These are phyloP conservation scores for Copsychus sechellarum DNA, from an alignment of 2,113 vertebrate genomes.

Conservation along the genomic window DNA sequence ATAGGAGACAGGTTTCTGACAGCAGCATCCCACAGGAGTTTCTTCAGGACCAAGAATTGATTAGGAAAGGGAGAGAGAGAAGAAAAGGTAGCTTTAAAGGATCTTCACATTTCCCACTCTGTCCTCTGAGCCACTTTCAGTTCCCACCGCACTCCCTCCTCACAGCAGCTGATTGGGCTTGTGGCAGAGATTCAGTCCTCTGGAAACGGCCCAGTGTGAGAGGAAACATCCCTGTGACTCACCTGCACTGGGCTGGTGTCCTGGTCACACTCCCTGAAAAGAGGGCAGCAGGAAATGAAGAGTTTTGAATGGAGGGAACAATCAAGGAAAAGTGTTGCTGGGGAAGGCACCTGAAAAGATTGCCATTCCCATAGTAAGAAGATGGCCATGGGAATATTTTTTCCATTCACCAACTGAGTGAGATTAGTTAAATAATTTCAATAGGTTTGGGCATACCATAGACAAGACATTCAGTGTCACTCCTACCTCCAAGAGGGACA, in stretches of 20 bases:
- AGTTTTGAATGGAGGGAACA: background rate
- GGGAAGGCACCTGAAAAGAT: background rate
- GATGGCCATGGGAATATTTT: background rate
- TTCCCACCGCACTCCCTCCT: background rate
- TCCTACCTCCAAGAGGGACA: background rate
- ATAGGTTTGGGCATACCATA: background rate
- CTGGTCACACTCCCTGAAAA: background rate
- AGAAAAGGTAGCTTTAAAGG: background rate
- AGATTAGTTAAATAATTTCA: background rate
- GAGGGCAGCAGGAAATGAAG: background rate
- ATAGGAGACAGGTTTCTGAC: background rate
- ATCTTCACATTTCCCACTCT: background rate
- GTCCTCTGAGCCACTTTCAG: background rate
- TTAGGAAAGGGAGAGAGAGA: background rate
- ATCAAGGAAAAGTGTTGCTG: background rate
- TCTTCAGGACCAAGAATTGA: background rate
- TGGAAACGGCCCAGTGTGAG: background rate
- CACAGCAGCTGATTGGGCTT: background rate
- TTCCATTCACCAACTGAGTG: background rate
- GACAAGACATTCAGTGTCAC: background rate
- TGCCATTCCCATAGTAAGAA: background rate
- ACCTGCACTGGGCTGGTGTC: background rate
- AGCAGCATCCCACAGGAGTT: background rate
- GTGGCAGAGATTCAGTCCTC: background rate
- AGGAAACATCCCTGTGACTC: background rate